Evolutionary conservation across 2,113 vertebrate genomes (phyloP), one percentile per base, ranked within the genome.

Genomic region (Melanotaenia duboulayi): DNA sequence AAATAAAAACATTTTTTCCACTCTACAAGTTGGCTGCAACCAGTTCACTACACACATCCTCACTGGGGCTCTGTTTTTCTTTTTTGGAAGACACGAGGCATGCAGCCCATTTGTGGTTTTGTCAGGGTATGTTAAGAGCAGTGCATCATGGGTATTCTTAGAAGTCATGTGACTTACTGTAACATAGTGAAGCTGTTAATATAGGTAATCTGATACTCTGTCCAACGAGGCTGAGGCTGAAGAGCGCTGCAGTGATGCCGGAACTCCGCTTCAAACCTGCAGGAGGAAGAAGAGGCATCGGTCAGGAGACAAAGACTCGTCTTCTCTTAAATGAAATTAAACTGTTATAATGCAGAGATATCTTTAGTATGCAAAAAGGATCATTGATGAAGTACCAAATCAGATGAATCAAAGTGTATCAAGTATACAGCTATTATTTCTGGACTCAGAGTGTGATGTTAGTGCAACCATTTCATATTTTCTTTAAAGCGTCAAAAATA

Each of bases 121-220:
- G 59, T 17, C 32, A 63, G 0, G 3, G 10, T 6, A 7, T 5
- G 0, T 4, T n/a, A 16, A 40, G 11, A 23, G 24, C 24, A 60
- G 12, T 24, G 22, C 28, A 56, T 76, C 32, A 3, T 55, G 57
- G 39, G 32, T 54, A 37, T 19, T 20, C 40, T 12, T 40, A 52
- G 65, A 62, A 65, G 60, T 62, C 83, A 77, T 0, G 10, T 88
- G 87, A 90, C 93, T 88, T 90, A 95, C 94, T 87, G 91, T 65
- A 95, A 83, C 22, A 71, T 42, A 1, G 50, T 48, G 82, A 94
- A 93, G 76, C 87, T 86, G 90, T 95, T 95, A 79, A 95, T 92
- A 82, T 94, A 94, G 0, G 91, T 75, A 2, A 93, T 87, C 1
- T 73, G 74, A 76, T 94, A 94, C 17, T 83, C 35, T 0, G 55